Base-by-base conservation (phyloP, 2,888 invertebrate genomes). In the Aleiodes testaceus region DNA sequence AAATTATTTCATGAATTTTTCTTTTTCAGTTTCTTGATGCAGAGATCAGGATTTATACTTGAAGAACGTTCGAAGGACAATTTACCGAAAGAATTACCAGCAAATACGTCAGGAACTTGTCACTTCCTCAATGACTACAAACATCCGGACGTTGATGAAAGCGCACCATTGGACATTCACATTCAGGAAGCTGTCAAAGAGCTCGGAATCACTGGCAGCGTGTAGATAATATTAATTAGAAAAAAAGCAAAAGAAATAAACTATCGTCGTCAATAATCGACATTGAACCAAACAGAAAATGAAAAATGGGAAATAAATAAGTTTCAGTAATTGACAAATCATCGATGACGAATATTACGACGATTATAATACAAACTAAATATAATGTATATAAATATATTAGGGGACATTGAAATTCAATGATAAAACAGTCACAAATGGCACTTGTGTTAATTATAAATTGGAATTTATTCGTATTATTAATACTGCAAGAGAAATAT, bases 1-100 rank as follows among this genome's bases (percentile, higher is more conserved):
- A 18, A 59, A 22, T 45, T 20, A 9, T 63, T 14, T 16, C 49
- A 7, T 12, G 12, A 42, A 50, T 26, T 9, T 20, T n/a, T 6
- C 7, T 36, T 4, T 59, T 70, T 5, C 84, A 97, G 96, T 83
- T 93, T 94, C 89, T 90, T 97, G 79, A 90, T 91, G 79, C 91
- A 93, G 87, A 91, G 92, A 80, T 91, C 92, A 52, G 95, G 95
- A 69, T 97, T 96, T 84, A 88, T 89, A 76, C 91, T 96, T 88
- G 93, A 94, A 82, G 89, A 93, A 12, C 91, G 97, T 77, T 92
- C 93, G 81, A 91, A 92, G 52, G 91, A 92, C 70, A 94, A 92
- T 87, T 91, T 97, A 79, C 97, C 97, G 9, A 93, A 93, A 87
- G 96, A 95, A 81, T 96, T 96, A 88, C 94, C 95, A 53, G 89